Percentiles rank a stretch among this genome's conserved stretches.
phyloP scores from a whole-genome alignment of 2,113 vertebrate genomes.

The sheep (Ovis aries) region ARS-UI_Ramb_v3.0 NC_056080.1:37256501-37257000 shows the following conservation, averaged over 20 bases:
- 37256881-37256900: rapidly evolving
- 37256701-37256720: neutral
- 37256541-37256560: neutral
- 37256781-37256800: neutral
- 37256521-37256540: neutral
- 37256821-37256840: neutral
- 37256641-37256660: neutral
- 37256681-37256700: neutral
- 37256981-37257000: neutral
- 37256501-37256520: neutral
- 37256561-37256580: neutral
- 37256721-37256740: neutral
- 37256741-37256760: neutral
- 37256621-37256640: neutral
- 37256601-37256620: neutral
- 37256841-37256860: neutral
- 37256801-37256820: neutral
- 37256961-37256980: neutral
- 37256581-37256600: neutral
- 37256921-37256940: neutral
- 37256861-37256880: neutral
- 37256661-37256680: neutral
- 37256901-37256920: neutral
- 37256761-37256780: neutral
- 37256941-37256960: neutral